A percentile compares a stretch with the other conserved stretches of the same genome.
These are phyloP conservation scores for Porites evermanni DNA, from an alignment of 92 coral and sea anemone species.

Conservation along the genomic window DNA sequence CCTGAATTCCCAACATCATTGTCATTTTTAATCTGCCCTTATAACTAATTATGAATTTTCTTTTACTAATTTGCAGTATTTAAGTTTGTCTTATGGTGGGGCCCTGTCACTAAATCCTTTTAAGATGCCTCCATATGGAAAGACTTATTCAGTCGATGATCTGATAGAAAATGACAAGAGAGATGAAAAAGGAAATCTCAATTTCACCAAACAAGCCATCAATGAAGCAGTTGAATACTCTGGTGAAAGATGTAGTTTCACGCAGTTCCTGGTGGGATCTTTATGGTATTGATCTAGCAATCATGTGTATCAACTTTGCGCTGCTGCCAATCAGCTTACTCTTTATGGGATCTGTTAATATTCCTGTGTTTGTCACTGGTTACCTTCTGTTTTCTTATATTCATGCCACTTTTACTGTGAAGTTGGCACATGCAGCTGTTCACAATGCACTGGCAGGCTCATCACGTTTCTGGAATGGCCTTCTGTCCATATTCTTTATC, in stretches of 20 bases:
- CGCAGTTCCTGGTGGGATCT: conserved; percentile 88
- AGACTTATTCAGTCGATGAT: not conserved
- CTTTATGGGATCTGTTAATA: conserved; percentile 61
- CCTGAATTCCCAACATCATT: no score
- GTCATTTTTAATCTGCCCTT: no score
- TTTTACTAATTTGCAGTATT: no score
- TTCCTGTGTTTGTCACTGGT: conserved; percentile 71
- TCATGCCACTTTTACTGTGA: conserved; percentile 73
- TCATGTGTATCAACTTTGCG: conserved; percentile 45
- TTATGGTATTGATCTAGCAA: conserved; percentile 79
- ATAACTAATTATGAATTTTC: no score
- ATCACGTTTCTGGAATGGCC: conserved; percentile 73
- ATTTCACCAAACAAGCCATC: conserved; percentile 61
- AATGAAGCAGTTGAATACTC: conserved; percentile 56
- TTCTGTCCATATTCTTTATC: conserved; percentile 53
- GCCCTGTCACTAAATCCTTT: no score
- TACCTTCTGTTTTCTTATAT: conserved; percentile 65
- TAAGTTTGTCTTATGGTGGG: no score
- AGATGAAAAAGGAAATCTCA: conserved; percentile 19
- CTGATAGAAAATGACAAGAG: conserved; percentile 13
- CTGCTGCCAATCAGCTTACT: conserved; percentile 68
- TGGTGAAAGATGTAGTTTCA: conserved; percentile 73
- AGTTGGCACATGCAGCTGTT: conserved; percentile 79
- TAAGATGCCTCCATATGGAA: conserved; percentile 35
- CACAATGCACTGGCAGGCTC: conserved; percentile 81